A percentile compares a stretch with the other conserved stretches of the same genome.
Evolutionary conservation across 2,113 vertebrate genomes (phyloP).

Genomic region (Tautogolabrus adspersus): DNA sequence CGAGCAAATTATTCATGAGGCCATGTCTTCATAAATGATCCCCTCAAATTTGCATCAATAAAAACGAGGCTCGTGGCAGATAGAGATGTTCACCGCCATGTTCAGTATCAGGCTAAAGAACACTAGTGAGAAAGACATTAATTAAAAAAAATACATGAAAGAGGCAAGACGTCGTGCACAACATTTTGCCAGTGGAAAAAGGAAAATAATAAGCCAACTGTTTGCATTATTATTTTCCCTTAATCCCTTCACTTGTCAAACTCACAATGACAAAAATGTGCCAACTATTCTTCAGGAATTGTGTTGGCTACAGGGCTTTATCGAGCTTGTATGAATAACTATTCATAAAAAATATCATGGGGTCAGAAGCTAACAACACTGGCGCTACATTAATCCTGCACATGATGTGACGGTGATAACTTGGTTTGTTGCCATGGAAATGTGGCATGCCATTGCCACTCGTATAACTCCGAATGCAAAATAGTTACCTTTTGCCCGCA

Average conservation of each 20-base stretch:
- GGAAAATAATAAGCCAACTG: neutral
- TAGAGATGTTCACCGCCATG: conserved; percentile 24
- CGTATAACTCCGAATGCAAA: conserved; percentile 32
- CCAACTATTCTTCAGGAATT: conserved; percentile 26
- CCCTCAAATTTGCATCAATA: conserved; percentile 57
- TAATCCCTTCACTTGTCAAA: neutral
- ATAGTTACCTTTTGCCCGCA: conserved; percentile 16
- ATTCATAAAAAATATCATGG: conserved; percentile 49
- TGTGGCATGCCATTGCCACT: conserved; percentile 45
- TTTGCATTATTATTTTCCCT: neutral
- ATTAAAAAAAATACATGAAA: conserved; percentile 31
- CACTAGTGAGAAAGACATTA: conserved; percentile 16
- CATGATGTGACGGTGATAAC: conserved; percentile 36
- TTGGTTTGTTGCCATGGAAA: conserved; percentile 73
- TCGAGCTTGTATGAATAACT: conserved; percentile 42
- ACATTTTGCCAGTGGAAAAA: conserved; percentile 30
- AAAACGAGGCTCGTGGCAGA: conserved; percentile 28
- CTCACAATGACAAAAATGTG: conserved; percentile 30
- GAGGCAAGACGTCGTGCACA: conserved; percentile 18
- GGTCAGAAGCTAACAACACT: conserved; percentile 43
- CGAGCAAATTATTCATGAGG: conserved; percentile 58
- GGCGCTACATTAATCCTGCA: conserved; percentile 32
- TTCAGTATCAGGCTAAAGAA: conserved; percentile 27
- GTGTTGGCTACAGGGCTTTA: conserved; percentile 16
- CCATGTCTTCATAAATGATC: conserved; percentile 61